A percentile compares a stretch with the other conserved stretches of the same genome.
These are phyloP conservation scores for Sympetrum striolatum DNA, from an alignment of 2,888 invertebrate genomes.

Conservation along the genomic window DNA sequence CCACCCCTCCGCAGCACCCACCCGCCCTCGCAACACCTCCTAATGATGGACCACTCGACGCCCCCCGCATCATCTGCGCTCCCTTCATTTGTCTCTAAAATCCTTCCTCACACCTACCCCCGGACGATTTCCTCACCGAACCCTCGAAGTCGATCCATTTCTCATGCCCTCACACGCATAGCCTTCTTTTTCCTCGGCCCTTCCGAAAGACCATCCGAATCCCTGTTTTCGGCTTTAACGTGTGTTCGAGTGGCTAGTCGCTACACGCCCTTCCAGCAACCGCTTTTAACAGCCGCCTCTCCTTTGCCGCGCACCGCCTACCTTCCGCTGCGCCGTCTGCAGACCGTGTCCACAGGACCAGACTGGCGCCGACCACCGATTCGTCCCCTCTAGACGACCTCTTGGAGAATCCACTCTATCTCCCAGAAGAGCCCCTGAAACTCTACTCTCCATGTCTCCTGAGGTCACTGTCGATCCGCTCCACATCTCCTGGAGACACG, in stretches of 20 bases:
- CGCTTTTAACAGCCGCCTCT: not conserved
- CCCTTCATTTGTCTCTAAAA: constrained; percentile 36
- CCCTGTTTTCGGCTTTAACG: not conserved
- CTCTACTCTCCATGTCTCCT: not conserved
- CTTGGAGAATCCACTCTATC: constrained; percentile 8
- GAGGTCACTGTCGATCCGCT: not conserved
- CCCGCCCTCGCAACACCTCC: constrained; percentile 9
- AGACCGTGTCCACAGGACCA: constrained; percentile 23
- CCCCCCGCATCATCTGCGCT: not conserved
- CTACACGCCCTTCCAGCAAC: not conserved
- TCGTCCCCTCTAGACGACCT: not conserved
- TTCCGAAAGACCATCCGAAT: constrained; percentile 3
- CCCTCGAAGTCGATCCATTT: not conserved
- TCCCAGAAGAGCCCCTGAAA: not conserved
- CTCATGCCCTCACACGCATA: not conserved
- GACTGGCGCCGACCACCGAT: not conserved
- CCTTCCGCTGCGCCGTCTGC: constrained; percentile 11
- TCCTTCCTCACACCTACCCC: constrained; percentile 12
- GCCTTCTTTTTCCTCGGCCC: not conserved
- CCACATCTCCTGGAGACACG: not conserved
- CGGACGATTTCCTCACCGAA: not conserved
- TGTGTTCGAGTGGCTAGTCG: not conserved
- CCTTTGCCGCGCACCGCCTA: not conserved
- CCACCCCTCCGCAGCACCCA: not conserved
- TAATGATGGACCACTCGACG: constrained; percentile 40